These are phyloP conservation scores for Chymomyza fuscimana DNA, from an alignment of 2,888 invertebrate genomes.

Conservation along the genomic window DNA sequence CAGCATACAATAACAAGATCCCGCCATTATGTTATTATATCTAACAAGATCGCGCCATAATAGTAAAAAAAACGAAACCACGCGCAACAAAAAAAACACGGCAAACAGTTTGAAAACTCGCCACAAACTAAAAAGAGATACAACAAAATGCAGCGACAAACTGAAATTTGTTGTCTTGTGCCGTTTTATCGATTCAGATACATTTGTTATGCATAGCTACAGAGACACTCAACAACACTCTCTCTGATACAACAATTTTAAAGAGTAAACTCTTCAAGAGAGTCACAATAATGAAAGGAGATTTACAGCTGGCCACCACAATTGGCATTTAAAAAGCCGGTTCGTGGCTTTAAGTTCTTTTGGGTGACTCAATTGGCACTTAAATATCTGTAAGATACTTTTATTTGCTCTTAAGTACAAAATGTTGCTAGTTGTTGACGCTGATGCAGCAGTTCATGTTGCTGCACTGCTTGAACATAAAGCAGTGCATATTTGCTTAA, in stretches of 20 bases:
- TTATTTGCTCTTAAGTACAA: slow-evolving; percentile 47
- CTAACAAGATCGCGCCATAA: slow-evolving; percentile 43
- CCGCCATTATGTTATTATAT: neutral
- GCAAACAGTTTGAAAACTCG: slow-evolving; percentile 64
- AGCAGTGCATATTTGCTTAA: neutral
- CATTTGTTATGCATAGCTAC: slow-evolving; percentile 51
- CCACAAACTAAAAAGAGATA: slow-evolving; percentile 59
- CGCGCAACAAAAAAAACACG: slow-evolving; percentile 27
- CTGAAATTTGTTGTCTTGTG: slow-evolving; percentile 44
- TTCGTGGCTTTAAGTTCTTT: slow-evolving; percentile 42
- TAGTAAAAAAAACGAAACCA: slow-evolving; percentile 39
- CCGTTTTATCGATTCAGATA: slow-evolving; percentile 64
- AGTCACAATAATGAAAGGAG: neutral
- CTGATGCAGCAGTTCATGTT: neutral
- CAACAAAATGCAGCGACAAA: slow-evolving; percentile 31
- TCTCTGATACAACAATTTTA: neutral
- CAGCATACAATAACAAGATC: neutral
- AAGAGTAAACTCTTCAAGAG: neutral
- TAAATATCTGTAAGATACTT: slow-evolving; percentile 35
- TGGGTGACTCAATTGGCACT: slow-evolving; percentile 20
- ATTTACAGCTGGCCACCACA: neutral
- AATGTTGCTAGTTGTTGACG: neutral
- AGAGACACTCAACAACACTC: neutral
- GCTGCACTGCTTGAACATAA: neutral
- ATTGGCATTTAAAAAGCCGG: slow-evolving; percentile 57